These are phyloP conservation scores for Hypotaenidia okinawae DNA, from an alignment of 2,797 vertebrate genomes.

Conservation along the genomic window DNA sequence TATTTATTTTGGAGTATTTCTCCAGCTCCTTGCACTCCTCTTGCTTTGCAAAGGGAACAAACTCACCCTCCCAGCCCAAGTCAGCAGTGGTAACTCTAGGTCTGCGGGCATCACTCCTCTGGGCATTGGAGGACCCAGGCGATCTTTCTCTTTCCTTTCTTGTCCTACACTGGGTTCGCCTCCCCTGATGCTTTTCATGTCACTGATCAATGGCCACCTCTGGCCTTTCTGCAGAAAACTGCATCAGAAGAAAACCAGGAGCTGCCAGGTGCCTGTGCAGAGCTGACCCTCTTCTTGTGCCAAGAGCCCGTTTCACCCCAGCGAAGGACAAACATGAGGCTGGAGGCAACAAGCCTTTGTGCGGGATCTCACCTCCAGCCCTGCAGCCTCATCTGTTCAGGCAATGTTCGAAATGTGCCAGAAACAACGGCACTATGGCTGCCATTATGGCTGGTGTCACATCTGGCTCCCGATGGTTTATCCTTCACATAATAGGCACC, in stretches of 20 bases:
- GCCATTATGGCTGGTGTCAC: neutral
- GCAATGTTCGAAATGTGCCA: neutral
- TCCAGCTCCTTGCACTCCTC: neutral
- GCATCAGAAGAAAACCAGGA: neutral
- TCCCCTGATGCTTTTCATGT: neutral
- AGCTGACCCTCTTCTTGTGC: neutral
- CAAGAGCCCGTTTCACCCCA: neutral
- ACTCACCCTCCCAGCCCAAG: neutral
- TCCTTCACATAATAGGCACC: neutral
- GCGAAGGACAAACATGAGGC: neutral
- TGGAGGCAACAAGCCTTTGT: neutral
- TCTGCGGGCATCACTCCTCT: neutral
- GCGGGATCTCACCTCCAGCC: neutral
- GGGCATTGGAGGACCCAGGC: neutral
- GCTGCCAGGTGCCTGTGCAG: neutral
- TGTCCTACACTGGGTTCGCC: neutral
- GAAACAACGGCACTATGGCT: neutral
- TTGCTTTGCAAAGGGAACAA: neutral
- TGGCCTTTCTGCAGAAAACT: neutral
- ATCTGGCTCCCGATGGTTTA: neutral
- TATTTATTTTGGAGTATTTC: neutral
- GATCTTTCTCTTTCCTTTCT: neutral
- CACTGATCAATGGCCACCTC: neutral
- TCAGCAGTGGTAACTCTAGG: neutral
- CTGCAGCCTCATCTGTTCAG: neutral